Percentiles rank a stretch among this genome's conserved stretches.
These are phyloP conservation scores for Sympetrum striolatum DNA, from an alignment of 2,888 invertebrate genomes.

Conservation along the genomic window DNA sequence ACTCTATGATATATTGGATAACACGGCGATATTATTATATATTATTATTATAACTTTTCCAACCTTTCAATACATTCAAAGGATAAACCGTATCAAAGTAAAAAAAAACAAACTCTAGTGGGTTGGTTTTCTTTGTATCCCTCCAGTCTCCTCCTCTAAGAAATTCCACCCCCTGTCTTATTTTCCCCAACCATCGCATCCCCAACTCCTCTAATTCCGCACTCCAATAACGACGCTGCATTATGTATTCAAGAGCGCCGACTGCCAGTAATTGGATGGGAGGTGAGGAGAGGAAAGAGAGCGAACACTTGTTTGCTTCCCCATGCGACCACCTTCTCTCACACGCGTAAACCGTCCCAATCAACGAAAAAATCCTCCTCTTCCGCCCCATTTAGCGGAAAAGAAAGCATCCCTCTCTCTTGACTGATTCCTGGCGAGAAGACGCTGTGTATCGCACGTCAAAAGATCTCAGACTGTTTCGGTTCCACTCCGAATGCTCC, in stretches of 20 bases:
- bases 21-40: too few species aligned
- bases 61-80: too few species aligned
- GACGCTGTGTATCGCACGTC: not conserved
- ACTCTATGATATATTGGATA: too few species aligned
- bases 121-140: not conserved
- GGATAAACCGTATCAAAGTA: too few species aligned
- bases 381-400: slow-evolving; percentile 1
- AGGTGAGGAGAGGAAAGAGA: not conserved
- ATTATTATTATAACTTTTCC: too few species aligned
- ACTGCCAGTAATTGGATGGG: slow-evolving; percentile 41
- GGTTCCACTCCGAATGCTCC: not conserved
- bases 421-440: not conserved
- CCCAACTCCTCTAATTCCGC: slow-evolving; percentile 22
- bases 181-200: not conserved
- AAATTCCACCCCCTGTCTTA: not conserved
- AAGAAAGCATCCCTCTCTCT: not conserved
- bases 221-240: slow-evolving; percentile 39
- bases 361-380: slow-evolving; percentile 15
- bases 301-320: slow-evolving; percentile 36
- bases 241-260: slow-evolving; percentile 40
- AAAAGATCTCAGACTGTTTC: not conserved
- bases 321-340: not conserved
- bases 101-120: too few species aligned
- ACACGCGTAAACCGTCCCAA: not conserved
- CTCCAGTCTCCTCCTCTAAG: not conserved